Evolutionary conservation across 2,797 vertebrate species (phyloP), one percentile per base, ranked within the genome.

Genomic region (Siniperca obscura): DNA sequence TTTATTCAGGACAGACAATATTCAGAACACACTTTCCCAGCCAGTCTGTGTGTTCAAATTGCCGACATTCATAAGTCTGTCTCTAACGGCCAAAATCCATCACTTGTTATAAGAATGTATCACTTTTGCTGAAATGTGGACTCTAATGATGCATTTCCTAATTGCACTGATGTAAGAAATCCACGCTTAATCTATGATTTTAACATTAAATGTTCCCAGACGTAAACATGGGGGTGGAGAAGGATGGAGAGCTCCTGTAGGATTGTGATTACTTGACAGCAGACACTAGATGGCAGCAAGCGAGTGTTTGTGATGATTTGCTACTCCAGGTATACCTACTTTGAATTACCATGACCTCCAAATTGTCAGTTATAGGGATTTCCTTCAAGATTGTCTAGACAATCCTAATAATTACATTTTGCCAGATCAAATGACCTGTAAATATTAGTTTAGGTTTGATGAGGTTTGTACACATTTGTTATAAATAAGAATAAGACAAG

Each of bases 281-380:
- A 67, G 70, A 70, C 94, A 91, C 91, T 87, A 93, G 94, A 91
- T 94, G 93, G 92, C 91, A 92, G 86, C 76, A 91, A 80, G 76
- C 56, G n/a, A 53, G 14, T 70, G 22, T 60, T 66, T 70, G 21
- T 66, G 2, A 48, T 67, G 3, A 70, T 55, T 68, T 74, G 7
- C 21, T 30, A 22, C n/a, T 42, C 16, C 6, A 62, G 13, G 16
- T 34, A 14, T 7, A 34, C 7, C 5, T 46, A 7, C 5, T 17
- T 70, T 34, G 14, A 1, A n/a, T 64, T 8, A 50, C 17, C 25
- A 55, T 70, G 46, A 73, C 19, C 10, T 53, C 25, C 7, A 30
- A 46, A 9, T 19, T 64, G 22, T 72, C 25, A 76, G 3, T 66
- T 34, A 44, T 2, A 21, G 4, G 27, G 2, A 17, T 68, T 64